Percentiles rank a stretch among this genome's conserved stretches.
Evolutionary conservation across 2,888 invertebrate genomes (phyloP).

Genomic region (Isoperla grammatica): DNA sequence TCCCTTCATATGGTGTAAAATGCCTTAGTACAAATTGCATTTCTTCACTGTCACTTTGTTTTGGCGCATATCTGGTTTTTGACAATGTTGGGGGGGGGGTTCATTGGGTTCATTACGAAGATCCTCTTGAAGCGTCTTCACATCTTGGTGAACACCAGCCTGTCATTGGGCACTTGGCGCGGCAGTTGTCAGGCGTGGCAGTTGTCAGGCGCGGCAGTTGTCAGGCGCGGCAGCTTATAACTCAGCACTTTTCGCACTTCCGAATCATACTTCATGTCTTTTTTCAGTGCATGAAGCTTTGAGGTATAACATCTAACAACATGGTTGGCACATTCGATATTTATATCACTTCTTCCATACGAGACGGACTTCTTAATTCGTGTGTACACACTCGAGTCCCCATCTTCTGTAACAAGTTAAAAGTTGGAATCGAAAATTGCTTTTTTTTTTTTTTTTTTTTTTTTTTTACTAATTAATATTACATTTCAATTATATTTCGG

Average conservation of each 20-base stretch:
- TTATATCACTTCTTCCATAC: not conserved
- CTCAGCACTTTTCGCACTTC: not conserved
- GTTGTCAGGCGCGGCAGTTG: not conserved
- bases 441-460: too few relatives aligned
- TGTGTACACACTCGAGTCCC: not conserved
- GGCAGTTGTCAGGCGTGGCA: too few relatives aligned
- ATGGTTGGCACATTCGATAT: slow-evolving; percentile 1
- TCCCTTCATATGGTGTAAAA: too few relatives aligned
- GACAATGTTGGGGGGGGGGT: too few relatives aligned
- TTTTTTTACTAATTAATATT: too few relatives aligned
- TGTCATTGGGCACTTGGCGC: not conserved
- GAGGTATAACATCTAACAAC: not conserved
- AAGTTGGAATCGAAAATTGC: too few relatives aligned
- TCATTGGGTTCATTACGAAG: not conserved
- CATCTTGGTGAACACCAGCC: not conserved
- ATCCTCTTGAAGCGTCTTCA: not conserved
- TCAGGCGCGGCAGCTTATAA: not conserved
- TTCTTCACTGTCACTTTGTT: too few relatives aligned
- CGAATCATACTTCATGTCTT: not conserved
- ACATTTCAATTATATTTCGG: not conserved
- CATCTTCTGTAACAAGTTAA: not conserved
- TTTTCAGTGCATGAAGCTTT: not conserved
- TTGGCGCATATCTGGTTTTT: too few relatives aligned
- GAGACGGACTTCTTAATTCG: not conserved
- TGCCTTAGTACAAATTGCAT: too few relatives aligned